Evolutionary conservation across 2,797 vertebrate species (phyloP), one percentile per base, ranked within the genome.

Genomic region (Artibeus jamaicensis): DNA sequence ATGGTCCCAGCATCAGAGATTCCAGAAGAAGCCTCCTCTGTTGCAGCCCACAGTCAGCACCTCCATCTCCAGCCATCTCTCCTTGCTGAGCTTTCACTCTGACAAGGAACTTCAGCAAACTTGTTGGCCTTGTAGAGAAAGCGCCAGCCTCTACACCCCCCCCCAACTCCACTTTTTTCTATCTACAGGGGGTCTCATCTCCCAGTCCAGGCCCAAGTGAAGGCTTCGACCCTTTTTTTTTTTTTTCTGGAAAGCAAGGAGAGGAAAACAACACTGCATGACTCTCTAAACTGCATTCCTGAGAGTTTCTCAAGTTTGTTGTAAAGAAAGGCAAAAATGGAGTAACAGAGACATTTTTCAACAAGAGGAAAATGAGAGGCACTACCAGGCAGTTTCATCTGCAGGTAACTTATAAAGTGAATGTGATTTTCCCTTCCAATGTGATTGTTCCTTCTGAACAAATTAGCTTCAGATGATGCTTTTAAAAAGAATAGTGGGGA

Each of bases 1-100:
- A 73, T 92, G 91, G 96, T 88, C 85, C 93, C 96, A 95, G 55
- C 29, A 59, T 29, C 86, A 95, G 62, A 46, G 53, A 39, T 91
- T 95, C 85, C 88, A 92, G 97, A 95, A 83, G 82, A 70, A 86
- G 76, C 91, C 84, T 73, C 59, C 24, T 44, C 70, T 81, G 91
- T 68, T 87, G 94, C 90, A 93, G 89, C 16, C 55, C 39, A 71
- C 7, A 46, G 59, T 0, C 44, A 59, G 88, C 1, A 68, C 11
- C 21, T 67, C 44, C 8, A 59, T 37, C 82, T 73, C 95, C 93
- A 94, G 93, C 50, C 88, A 86, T 24, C 29, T 7, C 19, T 29
- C 15, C 14, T 37, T 22, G 7, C 15, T 16, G 2, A 34, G n/a
- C 89, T 97, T 95, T 50, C 44, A 50, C 91, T 79, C 67, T 7